A percentile compares a stretch with the other conserved stretches of the same genome.
Conservation (phyloP, 2,113 vertebrate species). For the Potamarius usumacintae region DNA sequence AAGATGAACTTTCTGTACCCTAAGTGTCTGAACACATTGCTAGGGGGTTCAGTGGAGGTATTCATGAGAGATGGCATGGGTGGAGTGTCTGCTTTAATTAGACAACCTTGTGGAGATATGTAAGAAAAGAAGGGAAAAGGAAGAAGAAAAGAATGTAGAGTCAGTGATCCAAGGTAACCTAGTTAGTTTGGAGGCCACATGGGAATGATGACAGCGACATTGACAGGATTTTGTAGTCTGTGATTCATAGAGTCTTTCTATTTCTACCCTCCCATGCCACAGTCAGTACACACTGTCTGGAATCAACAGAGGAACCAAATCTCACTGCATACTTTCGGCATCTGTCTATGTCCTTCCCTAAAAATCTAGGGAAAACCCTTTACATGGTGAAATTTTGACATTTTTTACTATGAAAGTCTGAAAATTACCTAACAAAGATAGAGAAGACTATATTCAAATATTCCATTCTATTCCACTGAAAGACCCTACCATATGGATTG, state of each 20-base stretch:
- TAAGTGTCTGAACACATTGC: not conserved
- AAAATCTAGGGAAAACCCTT: not conserved
- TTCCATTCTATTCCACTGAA: not conserved
- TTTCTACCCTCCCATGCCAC: conserved; percentile 27
- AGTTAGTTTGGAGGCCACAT: conserved; percentile 58
- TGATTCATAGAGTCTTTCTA: conserved; percentile 47
- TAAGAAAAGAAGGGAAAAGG: conserved; percentile 31
- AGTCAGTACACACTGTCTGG: conserved; percentile 21
- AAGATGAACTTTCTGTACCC: conserved; percentile 35
- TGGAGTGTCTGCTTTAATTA: conserved; percentile 20
- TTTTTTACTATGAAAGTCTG: not conserved
- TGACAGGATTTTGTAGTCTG: conserved; percentile 55
- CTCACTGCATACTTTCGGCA: conserved; percentile 17
- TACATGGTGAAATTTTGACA: not conserved
- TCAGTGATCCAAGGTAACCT: conserved; percentile 63
- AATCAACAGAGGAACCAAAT: conserved; percentile 17
- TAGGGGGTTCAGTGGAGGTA: not conserved
- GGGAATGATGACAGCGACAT: conserved; percentile 53
- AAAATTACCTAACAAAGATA: not conserved
- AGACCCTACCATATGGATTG: not conserved
- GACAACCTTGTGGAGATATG: conserved; percentile 46
- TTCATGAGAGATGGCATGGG: not conserved
- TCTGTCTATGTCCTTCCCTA: not conserved
- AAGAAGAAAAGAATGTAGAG: conserved; percentile 45
- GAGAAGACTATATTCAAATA: not conserved